A percentile compares a stretch with the other conserved stretches of the same genome.
Evolutionary conservation across 2,797 vertebrate genomes (phyloP).

Genomic region (Galago senegalensis): DNA sequence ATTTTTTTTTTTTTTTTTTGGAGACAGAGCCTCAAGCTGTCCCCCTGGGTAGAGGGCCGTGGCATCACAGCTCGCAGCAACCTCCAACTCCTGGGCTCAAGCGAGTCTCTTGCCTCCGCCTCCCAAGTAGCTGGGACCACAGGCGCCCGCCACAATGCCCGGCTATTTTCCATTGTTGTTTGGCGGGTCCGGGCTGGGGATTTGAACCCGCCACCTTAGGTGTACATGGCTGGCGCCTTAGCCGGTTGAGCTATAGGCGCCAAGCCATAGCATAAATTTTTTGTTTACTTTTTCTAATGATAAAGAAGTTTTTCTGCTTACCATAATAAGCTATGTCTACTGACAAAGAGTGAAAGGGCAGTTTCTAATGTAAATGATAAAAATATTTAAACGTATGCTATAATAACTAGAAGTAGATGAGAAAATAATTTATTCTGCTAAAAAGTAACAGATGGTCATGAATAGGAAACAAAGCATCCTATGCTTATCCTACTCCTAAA

Average conservation of each 20-base stretch:
- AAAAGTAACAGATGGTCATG: not conserved
- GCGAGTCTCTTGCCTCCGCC: no score
- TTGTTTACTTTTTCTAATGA: conserved; percentile 32
- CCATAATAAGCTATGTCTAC: not conserved
- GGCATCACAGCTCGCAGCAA: no score
- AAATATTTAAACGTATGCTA: not conserved
- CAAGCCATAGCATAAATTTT: not conserved
- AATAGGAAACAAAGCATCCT: not conserved
- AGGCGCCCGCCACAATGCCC: no score
- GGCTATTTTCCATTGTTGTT: no score
- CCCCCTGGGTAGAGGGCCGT: no score
- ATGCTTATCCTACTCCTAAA: not conserved
- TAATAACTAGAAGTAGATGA: conserved; percentile 9
- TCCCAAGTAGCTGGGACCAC: no score
- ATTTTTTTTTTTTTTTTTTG: not conserved
- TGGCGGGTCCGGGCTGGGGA: no score
- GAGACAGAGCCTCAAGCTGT: no score
- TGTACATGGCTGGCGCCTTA: no score
- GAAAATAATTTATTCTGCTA: conserved; percentile 50
- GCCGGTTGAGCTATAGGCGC: no score
- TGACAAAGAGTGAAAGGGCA: conserved; percentile 29
- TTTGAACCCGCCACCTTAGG: no score
- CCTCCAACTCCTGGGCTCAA: no score
- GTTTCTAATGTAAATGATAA: conserved; percentile 38
- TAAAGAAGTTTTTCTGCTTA: conserved; percentile 30